A percentile compares a stretch with the other conserved stretches of the same genome.
These are phyloP conservation scores for Pilophorus perplexus DNA, from an alignment of 2,888 invertebrate species.

Conservation along the genomic window DNA sequence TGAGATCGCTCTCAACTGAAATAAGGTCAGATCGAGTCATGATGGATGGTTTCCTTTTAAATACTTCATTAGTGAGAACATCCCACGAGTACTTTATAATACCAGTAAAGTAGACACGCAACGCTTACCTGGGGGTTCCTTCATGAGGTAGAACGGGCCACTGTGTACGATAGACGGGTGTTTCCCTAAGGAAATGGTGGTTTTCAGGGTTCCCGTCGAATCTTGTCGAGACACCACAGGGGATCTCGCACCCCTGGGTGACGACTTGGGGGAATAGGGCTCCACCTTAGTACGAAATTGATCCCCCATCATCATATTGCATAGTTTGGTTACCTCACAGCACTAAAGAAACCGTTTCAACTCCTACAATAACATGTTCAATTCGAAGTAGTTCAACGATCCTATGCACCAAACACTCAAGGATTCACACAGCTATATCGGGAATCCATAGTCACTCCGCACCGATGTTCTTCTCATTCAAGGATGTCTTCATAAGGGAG, in stretches of 20 bases:
- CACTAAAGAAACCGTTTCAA: neutral
- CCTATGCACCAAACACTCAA: too few relatives aligned
- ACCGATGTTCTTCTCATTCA: too few relatives aligned
- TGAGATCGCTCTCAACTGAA: conserved; percentile 84
- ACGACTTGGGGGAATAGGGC: conserved; percentile 92
- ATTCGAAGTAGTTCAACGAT: too few relatives aligned
- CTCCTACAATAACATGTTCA: neutral
- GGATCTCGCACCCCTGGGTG: conserved; percentile 88
- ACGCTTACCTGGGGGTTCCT: conserved; percentile 81
- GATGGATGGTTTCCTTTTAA: too few relatives aligned
- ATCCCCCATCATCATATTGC: conserved; percentile 75
- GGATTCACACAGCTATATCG: too few relatives aligned
- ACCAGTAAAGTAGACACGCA: too few relatives aligned
- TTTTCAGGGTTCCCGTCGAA: conserved; percentile 95
- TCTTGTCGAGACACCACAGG: conserved; percentile 95
- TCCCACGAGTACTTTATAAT: too few relatives aligned
- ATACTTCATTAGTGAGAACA: too few relatives aligned
- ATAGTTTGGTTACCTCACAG: conserved; percentile 12
- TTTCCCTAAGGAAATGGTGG: conserved; percentile 94
- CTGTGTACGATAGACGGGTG: conserved; percentile 96
- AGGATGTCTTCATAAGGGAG: too few relatives aligned
- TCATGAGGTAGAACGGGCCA: conserved; percentile 97
- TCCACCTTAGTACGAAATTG: conserved; percentile 83
- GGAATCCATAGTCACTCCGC: too few relatives aligned
- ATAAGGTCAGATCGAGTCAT: too few relatives aligned